Evolutionary conservation across 2,113 vertebrate genomes (phyloP).

Genomic region (Brachionichthys hirsutus): DNA sequence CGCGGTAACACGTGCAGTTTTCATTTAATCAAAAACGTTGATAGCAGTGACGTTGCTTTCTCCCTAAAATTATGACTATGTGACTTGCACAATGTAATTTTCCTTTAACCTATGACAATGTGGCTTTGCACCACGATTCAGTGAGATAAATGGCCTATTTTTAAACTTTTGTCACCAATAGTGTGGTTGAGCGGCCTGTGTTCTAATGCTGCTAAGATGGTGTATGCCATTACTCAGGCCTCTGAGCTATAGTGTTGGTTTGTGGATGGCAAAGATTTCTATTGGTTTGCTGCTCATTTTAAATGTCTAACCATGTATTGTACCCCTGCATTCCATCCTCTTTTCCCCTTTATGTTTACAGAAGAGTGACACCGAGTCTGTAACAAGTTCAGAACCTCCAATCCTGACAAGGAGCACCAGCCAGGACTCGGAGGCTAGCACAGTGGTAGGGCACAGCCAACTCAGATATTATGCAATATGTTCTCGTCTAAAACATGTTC

Average conservation of each 20-base stretch:
- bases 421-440: slow-evolving; percentile 99
- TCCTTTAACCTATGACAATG: too few relatives aligned
- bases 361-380: slow-evolving; percentile 88
- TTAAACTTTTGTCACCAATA: too few relatives aligned
- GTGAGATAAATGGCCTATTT: too few relatives aligned
- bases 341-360: slow-evolving; percentile 63
- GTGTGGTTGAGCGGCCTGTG: too few relatives aligned
- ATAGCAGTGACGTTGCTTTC: too few relatives aligned
- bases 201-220: too few relatives aligned
- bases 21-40: too few relatives aligned
- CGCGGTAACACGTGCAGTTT: too few relatives aligned
- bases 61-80: too few relatives aligned
- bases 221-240: neutral
- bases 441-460: slow-evolving; percentile 93
- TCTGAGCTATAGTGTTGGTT: neutral
- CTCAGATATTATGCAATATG: slow-evolving; percentile 42
- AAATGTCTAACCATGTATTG: neutral
- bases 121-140: too few relatives aligned
- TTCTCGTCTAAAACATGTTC: neutral
- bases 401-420: slow-evolving; percentile 93
- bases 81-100: too few relatives aligned
- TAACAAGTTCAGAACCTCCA: slow-evolving; percentile 80
- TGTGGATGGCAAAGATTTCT: neutral
- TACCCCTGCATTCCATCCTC: neutral
- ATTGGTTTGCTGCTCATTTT: neutral